Conservation (phyloP, 2,888 invertebrate genomes). For the Callosobruchus maculatus region DNA sequence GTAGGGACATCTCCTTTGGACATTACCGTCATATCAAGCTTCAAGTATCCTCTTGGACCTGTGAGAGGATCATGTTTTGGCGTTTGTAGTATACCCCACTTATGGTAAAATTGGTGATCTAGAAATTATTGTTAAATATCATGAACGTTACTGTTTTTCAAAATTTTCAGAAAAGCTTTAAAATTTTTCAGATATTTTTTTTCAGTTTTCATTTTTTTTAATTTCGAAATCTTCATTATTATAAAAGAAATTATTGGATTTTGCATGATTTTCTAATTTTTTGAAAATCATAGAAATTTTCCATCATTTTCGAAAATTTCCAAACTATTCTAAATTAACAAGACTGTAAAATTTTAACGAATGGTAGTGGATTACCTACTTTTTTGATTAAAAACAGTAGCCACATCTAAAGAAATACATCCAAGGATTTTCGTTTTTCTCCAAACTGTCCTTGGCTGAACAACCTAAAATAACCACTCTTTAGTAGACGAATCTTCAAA, state of each 20-base stretch:
- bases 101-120: slow-evolving; percentile 80
- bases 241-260: too few relatives aligned
- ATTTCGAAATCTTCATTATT: too few relatives aligned
- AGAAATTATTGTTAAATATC: background rate
- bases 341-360: too few relatives aligned
- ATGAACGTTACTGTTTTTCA: too few relatives aligned
- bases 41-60: slow-evolving; percentile 69
- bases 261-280: too few relatives aligned
- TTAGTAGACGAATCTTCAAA: background rate
- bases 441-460: slow-evolving; percentile 41
- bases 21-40: slow-evolving; percentile 74
- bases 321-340: too few relatives aligned
- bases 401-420: slow-evolving; percentile 60
- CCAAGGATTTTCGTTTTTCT: slow-evolving; percentile 57
- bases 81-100: slow-evolving; percentile 77
- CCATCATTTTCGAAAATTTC: too few relatives aligned
- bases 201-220: too few relatives aligned
- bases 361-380: slow-evolving; percentile 45
- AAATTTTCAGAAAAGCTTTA: background rate
- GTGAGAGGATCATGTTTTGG: slow-evolving; percentile 52
- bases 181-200: background rate
- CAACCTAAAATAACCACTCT: slow-evolving; percentile 30
- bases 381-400: slow-evolving; percentile 68
- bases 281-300: too few relatives aligned
- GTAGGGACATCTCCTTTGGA: slow-evolving; percentile 65